phyloP scores from a whole-genome alignment of 2,113 vertebrate genomes.

The Perccottus glenii region DNA sequence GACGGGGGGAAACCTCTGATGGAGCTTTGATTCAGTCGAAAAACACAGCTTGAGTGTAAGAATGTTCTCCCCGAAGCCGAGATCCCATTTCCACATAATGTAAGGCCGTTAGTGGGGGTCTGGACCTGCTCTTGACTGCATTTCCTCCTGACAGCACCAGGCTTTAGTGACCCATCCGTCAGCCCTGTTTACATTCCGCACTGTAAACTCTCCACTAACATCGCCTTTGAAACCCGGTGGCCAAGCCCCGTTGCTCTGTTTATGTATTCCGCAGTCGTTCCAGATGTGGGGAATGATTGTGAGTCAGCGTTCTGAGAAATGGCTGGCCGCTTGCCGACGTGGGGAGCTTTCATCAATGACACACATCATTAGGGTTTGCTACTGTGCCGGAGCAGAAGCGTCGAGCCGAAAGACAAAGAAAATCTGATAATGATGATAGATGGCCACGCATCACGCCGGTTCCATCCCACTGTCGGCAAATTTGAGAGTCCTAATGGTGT shows the following conservation, averaged over 20 bases:
- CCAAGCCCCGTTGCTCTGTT: conserved; percentile 50
- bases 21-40: conserved; percentile 63
- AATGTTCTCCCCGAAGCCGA: conserved; percentile 49
- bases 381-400: conserved; percentile 59
- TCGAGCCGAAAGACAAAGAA: conserved; percentile 28
- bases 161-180: conserved; percentile 62
- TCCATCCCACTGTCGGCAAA: conserved; percentile 35
- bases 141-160: conserved; percentile 59
- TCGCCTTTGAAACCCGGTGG: conserved; percentile 54
- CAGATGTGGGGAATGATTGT: conserved; percentile 78
- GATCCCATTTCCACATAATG: conserved; percentile 60
- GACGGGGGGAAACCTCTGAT: conserved; percentile 38
- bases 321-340: conserved; percentile 61
- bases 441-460: conserved; percentile 32
- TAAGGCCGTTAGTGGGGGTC: conserved; percentile 50
- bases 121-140: conserved; percentile 53
- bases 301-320: conserved; percentile 73
- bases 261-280: conserved; percentile 73
- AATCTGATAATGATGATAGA: conserved; percentile 51
- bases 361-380: conserved; percentile 72
- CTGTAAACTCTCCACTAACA: conserved; percentile 45
- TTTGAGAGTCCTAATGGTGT: conserved; percentile 29
- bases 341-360: conserved; percentile 75
- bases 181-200: conserved; percentile 71
- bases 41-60: conserved; percentile 47